Evolutionary conservation across 1,140 invertebrate genomes (phyloP).

Genomic region (Luehdorfia chinensis): DNA sequence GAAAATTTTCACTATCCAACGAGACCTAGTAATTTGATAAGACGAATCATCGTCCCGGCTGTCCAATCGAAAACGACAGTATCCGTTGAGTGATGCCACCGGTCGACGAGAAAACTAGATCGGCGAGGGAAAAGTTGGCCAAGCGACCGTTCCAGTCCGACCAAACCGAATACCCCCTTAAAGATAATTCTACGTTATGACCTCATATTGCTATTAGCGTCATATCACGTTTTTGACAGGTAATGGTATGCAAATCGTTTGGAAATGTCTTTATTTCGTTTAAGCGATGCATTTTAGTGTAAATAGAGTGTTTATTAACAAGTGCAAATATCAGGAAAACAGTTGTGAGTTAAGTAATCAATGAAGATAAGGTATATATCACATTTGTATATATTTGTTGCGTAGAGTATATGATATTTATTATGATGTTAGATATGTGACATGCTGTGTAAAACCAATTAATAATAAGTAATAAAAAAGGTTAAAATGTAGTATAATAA

Average conservation of each 20-base stretch:
- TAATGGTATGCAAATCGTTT: conserved; percentile 14
- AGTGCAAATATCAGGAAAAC: conserved; percentile 6
- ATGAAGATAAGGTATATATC: no score
- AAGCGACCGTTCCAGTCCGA: not conserved
- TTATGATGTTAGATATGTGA: no score
- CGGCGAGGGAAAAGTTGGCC: conserved; percentile 52
- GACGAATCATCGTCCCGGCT: conserved; percentile 64
- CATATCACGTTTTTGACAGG: conserved; percentile 24
- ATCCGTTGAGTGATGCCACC: conserved; percentile 58
- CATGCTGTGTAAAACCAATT: no score
- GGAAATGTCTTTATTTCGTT: conserved; percentile 10
- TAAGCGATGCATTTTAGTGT: not conserved
- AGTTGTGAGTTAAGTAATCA: no score
- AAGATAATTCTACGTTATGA: conserved; percentile 30
- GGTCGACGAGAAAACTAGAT: conserved; percentile 62
- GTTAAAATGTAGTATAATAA: no score
- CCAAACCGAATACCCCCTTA: conserved; percentile 42
- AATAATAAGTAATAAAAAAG: no score
- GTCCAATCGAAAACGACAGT: conserved; percentile 69
- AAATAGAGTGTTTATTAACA: conserved; percentile 1
- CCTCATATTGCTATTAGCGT: conserved; percentile 34
- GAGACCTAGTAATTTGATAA: conserved; percentile 65
- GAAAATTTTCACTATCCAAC: conserved; percentile 67
- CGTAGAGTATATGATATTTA: no score
- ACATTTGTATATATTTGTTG: no score